Evolutionary conservation across 2,113 vertebrate species (phyloP), one percentile per base, ranked within the genome.

Genomic region (Perccottus glenii): DNA sequence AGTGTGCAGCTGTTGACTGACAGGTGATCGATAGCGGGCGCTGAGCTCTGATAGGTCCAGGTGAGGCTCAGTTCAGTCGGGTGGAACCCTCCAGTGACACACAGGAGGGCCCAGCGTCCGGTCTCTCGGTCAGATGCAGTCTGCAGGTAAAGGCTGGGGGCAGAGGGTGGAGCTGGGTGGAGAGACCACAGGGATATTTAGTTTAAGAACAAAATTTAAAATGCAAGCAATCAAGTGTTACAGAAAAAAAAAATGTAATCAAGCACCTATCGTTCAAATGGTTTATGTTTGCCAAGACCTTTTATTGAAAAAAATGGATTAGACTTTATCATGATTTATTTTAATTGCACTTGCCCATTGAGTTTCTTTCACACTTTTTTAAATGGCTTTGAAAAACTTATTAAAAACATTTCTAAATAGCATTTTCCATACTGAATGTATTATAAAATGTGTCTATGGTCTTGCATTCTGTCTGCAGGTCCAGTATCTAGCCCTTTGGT

Each of bases 71-170:
- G 63, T 9, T 47, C 14, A 4, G 68, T 46, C 2, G 83, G 89
- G 75, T 85, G 62, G 71, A 88, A 90, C 6, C 89, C 82, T 45
- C 68, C 48, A 0, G 87, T 90, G 72, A 78, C 57, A 64, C 89
- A 91, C 14, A 79, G 52, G 19, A 89, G 75, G 50, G 50, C 67
- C 75, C 80, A 82, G 5, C 32, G 68, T 32, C 43, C 51, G 0
- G 43, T 6, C 40, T 55, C 27, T 0, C 65, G 64, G 40, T 72
- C 46, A 0, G 56, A 6, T 14, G 77, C 64, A 15, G 80, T 70
- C 58, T 87, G 77, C 19, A 89, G 83, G 67, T 81, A 79, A 2
- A 90, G 56, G 58, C 35, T 61, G 16, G 88, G 87, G 11, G 58
- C 59, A 47, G 75, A 82, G 4, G 88, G 88, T 27, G 44, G 73